A percentile compares a stretch with the other conserved stretches of the same genome.
These are phyloP conservation scores for Drosophila chauvacae DNA, from an alignment of 1,140 invertebrate species.

Conservation along the genomic window DNA sequence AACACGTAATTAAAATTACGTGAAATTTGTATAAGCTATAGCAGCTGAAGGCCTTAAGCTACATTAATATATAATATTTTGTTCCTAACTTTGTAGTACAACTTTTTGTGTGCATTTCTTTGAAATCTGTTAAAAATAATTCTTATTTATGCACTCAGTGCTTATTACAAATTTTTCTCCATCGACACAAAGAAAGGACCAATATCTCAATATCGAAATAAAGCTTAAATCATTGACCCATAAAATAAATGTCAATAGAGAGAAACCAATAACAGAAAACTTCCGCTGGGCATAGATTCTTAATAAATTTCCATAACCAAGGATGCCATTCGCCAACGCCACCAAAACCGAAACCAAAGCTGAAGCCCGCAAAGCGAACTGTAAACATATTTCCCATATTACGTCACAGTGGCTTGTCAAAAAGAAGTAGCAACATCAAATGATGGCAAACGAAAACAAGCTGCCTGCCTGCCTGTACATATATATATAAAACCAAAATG, in stretches of 20 bases:
- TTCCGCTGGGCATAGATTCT: slow-evolving; percentile 68
- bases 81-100: too few species aligned
- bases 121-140: neutral
- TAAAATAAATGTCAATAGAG: slow-evolving; percentile 38
- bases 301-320: slow-evolving; percentile 68
- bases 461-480: neutral
- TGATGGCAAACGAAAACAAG: slow-evolving; percentile 41
- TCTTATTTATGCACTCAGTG: slow-evolving; percentile 1
- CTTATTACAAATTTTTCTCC: neutral
- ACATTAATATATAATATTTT: too few species aligned
- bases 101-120: neutral
- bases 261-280: slow-evolving; percentile 49
- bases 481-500: slow-evolving; percentile 4
- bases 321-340: slow-evolving; percentile 3
- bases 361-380: slow-evolving; percentile 36
- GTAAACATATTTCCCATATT: slow-evolving; percentile 74
- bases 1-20: too few species aligned
- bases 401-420: slow-evolving; percentile 70
- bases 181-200: neutral
- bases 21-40: too few species aligned
- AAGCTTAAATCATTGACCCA: slow-evolving; percentile 44
- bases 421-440: slow-evolving; percentile 45
- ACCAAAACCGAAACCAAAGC: neutral
- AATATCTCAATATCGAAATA: slow-evolving; percentile 19
- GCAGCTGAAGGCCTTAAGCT: too few species aligned